phyloP scores from a whole-genome alignment of 2,113 vertebrate genomes.

The Taxidea taxus region DNA sequence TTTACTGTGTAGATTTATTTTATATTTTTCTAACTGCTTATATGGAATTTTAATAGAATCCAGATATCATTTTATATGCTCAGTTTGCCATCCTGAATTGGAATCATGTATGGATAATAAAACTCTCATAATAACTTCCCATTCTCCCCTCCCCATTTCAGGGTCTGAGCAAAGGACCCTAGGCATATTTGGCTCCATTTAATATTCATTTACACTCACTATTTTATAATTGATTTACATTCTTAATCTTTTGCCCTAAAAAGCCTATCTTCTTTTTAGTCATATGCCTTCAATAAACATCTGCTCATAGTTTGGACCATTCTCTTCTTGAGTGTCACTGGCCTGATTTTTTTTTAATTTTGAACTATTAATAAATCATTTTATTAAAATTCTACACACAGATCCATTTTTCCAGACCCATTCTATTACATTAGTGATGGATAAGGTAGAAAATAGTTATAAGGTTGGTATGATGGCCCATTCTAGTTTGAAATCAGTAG shows the following conservation, averaged over 20 bases:
- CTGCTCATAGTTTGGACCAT: background rate
- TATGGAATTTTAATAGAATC: background rate
- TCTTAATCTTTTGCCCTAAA: background rate
- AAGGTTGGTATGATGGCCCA: background rate
- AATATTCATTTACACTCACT: background rate
- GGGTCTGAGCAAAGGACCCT: background rate
- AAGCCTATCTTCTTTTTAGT: background rate
- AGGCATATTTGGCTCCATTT: background rate
- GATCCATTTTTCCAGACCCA: background rate
- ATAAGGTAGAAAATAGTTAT: background rate
- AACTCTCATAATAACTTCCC: background rate
- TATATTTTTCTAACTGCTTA: background rate
- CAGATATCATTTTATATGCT: background rate
- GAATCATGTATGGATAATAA: background rate
- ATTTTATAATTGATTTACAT: background rate
- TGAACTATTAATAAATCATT: background rate
- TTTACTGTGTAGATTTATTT: background rate
- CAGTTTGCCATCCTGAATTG: background rate
- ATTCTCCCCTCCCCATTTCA: background rate
- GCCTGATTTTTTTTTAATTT: background rate
- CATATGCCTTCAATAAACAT: background rate
- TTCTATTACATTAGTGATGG: background rate
- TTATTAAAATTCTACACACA: background rate
- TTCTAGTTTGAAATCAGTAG: background rate
- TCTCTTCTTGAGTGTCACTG: background rate